Conservation (phyloP, 2,888 invertebrate species). For the Xanthia togata region DNA sequence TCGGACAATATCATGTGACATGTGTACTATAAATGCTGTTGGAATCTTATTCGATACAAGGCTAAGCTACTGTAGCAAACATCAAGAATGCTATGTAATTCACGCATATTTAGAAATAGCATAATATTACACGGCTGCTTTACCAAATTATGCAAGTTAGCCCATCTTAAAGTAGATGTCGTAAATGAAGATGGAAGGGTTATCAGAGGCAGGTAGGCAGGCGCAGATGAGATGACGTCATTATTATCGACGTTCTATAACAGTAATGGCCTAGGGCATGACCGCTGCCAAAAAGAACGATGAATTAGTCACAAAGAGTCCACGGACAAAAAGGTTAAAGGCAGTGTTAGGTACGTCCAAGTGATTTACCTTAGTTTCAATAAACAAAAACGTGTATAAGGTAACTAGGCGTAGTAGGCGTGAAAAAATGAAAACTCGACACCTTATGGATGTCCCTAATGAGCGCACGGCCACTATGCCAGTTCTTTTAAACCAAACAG, state of each 20-base stretch:
- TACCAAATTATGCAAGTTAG: slow-evolving; percentile 49
- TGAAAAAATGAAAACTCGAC: neutral
- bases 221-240: neutral
- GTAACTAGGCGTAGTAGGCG: slow-evolving; percentile 4
- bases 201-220: neutral
- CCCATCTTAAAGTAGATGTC: slow-evolving; percentile 28
- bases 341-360: neutral
- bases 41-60: slow-evolving; percentile 54
- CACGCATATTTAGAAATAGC: slow-evolving; percentile 50
- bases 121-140: slow-evolving; percentile 43
- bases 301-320: neutral
- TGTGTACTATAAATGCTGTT: slow-evolving; percentile 47
- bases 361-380: neutral
- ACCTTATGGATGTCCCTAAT: slow-evolving; percentile 15
- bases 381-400: neutral
- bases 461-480: slow-evolving; percentile 20
- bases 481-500: slow-evolving; percentile 21
- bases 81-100: slow-evolving; percentile 44
- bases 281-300: neutral
- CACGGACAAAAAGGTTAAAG: neutral
- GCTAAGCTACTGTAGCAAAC: slow-evolving; percentile 33
- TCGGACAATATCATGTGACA: neutral
- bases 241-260: neutral
- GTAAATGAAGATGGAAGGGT: slow-evolving; percentile 8
- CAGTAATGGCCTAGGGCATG: neutral